Evolutionary conservation across 2,113 vertebrate genomes (phyloP).

Genomic region (Columba livia): DNA sequence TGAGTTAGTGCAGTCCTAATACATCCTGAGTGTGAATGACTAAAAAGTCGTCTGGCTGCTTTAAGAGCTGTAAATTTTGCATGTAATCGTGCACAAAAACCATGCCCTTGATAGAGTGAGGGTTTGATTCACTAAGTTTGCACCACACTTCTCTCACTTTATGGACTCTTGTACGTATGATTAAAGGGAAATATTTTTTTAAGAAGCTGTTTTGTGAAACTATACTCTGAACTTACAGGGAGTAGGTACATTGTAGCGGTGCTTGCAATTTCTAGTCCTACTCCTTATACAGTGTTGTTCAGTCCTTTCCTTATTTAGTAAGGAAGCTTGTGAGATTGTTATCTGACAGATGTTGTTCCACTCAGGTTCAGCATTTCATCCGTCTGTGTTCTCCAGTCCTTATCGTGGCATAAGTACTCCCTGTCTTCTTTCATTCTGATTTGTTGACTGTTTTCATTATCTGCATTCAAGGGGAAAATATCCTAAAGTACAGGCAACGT

Average conservation of each 20-base stretch:
- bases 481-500: neutral
- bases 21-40: neutral
- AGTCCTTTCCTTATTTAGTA: constrained; percentile 18
- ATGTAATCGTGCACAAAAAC: neutral
- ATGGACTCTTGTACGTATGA: neutral
- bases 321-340: neutral
- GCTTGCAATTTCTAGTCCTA: neutral
- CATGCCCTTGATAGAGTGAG: neutral
- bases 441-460: neutral
- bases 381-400: neutral
- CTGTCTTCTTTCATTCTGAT: neutral
- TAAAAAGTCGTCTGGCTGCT: constrained; percentile 2
- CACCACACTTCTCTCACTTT: neutral
- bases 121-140: neutral
- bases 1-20: constrained; percentile 12
- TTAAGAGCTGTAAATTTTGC: constrained; percentile 12
- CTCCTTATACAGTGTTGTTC: neutral
- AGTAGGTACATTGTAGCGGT: neutral
- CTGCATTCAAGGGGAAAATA: neutral
- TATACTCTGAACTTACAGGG: neutral
- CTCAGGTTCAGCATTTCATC: neutral
- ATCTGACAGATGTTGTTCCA: neutral
- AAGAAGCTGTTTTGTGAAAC: neutral
- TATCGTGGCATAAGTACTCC: neutral
- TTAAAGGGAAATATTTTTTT: constrained; percentile 15